Conservation (phyloP, 2,888 invertebrate genomes). For the Scelioninae gen. 2 region DNA sequence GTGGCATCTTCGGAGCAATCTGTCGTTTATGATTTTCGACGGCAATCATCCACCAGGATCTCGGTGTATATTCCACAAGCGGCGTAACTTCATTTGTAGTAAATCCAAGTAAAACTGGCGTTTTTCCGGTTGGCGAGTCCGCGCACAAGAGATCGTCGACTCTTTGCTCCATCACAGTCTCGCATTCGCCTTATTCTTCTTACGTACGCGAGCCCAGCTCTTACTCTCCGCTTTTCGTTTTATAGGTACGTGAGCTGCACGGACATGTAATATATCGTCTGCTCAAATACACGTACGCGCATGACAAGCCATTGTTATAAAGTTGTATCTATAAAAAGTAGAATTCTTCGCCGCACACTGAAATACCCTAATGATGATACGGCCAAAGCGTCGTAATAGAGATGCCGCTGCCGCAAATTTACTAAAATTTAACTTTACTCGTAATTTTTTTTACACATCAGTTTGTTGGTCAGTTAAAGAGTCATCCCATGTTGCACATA, state of each 20-base stretch:
- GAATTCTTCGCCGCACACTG: slow-evolving; percentile 19
- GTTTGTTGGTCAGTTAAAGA: no score
- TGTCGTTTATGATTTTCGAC: slow-evolving; percentile 19
- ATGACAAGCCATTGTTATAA: slow-evolving; percentile 38
- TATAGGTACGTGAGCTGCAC: slow-evolving; percentile 42
- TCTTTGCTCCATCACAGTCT: slow-evolving; percentile 44
- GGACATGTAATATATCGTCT: slow-evolving; percentile 50
- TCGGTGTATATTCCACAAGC: slow-evolving; percentile 22
- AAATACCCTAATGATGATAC: slow-evolving; percentile 44
- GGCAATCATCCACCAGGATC: slow-evolving; percentile 17
- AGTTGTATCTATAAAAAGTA: slow-evolving; percentile 49
- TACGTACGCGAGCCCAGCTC: slow-evolving; percentile 33
- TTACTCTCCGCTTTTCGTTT: slow-evolving; percentile 38
- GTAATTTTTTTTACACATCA: slow-evolving; percentile 14
- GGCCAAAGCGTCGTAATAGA: slow-evolving; percentile 26
- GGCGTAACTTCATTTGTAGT: slow-evolving; percentile 57
- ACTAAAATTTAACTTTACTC: slow-evolving; percentile 9
- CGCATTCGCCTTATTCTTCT: slow-evolving; percentile 47
- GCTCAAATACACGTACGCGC: slow-evolving; percentile 45
- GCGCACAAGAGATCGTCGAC: slow-evolving; percentile 45
- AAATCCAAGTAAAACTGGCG: slow-evolving; percentile 52
- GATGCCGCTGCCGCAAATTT: slow-evolving; percentile 30
- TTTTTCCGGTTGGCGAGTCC: slow-evolving; percentile 49
- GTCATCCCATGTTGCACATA: no score
- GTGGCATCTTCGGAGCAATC: slow-evolving; percentile 18